Conservation (phyloP, 2,888 invertebrate species). For the Aspidapion aeneum region DNA sequence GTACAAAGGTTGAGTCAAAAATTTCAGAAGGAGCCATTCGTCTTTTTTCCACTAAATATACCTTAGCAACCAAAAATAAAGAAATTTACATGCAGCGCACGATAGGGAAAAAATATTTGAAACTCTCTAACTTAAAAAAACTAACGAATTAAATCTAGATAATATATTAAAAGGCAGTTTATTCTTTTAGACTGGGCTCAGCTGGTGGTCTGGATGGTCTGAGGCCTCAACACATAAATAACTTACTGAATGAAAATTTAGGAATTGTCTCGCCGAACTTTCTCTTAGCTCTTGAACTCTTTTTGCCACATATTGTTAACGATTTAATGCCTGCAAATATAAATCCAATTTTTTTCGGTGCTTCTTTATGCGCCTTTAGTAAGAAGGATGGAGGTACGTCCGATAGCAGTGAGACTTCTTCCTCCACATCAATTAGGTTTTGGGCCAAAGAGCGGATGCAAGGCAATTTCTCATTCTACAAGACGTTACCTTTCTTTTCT, state of each 20-base stretch:
- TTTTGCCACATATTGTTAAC: not conserved
- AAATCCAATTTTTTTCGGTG: not conserved
- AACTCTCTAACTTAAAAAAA: not conserved
- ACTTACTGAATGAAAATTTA: not conserved
- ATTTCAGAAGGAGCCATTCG: not conserved
- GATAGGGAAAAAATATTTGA: too few species aligned
- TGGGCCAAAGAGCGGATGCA: not conserved
- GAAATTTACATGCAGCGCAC: too few species aligned
- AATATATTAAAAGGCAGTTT: not conserved
- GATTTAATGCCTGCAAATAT: not conserved
- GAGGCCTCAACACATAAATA: not conserved
- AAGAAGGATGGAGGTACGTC: not conserved
- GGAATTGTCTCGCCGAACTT: not conserved
- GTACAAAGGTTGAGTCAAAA: not conserved
- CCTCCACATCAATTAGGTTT: not conserved
- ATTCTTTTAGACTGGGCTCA: not conserved
- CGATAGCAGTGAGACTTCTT: not conserved
- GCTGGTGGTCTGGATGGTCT: not conserved
- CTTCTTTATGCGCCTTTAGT: not conserved
- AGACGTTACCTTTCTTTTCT: not conserved
- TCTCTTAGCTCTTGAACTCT: not conserved
- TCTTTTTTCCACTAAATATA: not conserved
- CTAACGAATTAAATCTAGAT: not conserved
- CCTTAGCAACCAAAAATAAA: not conserved
- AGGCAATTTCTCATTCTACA: not conserved